Base-by-base conservation (phyloP, 2,113 vertebrate genomes). In the Paratilapia polleni region DNA sequence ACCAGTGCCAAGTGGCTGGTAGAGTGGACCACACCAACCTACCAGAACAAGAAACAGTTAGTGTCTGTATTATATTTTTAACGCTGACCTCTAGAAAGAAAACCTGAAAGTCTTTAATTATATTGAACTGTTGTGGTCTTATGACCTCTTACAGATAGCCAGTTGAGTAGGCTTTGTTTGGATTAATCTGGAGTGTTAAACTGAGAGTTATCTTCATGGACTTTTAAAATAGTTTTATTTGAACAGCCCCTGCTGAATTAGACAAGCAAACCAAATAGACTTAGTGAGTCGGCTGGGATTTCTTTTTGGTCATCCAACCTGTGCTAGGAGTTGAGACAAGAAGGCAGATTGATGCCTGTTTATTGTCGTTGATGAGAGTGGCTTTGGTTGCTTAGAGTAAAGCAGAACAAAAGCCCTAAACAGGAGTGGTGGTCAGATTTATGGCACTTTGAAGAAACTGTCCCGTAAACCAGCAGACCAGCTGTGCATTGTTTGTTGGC, bases 391-490 rank as follows among this genome's bases (percentile, higher is more conserved):
- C 89, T 92, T 86, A 91, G 81, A 91, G 90, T 80, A 47, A 89
- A 88, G 63, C 20, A 7, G 84, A 89, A 95, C 94, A 95, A 94
- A 94, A 75, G 91, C 77, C 81, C 80, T 92, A 81, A 91, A 94
- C 84, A 75, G 77, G 86, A 92, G 83, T 34, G 17, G 52, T 64
- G 64, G 57, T 31, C 36, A 91, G 88, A 94, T 95, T 94, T 95
- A 93, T 78, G 91, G 79, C 88, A 4, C 43, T 41, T 41, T 87
- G 88, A 90, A 90, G 83, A 90, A 90, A 87, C 87, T 91, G 87
- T 90, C 89, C 85, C 77, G 86, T 94, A 94, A 95, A 95, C 84
- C 93, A 90, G 80, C 87, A 93, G 88, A 91, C 90, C 94, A 92
- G 94, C 94, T 95, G 94, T 88, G 87, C 89, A 80, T 43, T 86